Percentiles rank a stretch among this genome's conserved stretches.
phyloP scores from a whole-genome alignment of 2,797 vertebrate genomes.

The Crocidura indochinensis region DNA sequence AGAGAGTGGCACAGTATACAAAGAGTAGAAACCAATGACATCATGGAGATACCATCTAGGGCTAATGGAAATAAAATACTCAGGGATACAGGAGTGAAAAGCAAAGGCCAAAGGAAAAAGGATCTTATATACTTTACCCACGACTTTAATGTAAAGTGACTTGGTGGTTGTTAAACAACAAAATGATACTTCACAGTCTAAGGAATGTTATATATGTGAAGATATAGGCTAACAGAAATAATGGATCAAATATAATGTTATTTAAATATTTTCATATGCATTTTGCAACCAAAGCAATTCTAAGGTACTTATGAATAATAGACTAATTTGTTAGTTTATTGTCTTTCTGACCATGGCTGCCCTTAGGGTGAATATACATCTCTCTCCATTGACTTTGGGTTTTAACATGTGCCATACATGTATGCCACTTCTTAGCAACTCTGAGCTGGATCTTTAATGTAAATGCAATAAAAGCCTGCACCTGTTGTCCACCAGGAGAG shows the following conservation, averaged over 20 bases:
- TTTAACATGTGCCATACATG: background rate
- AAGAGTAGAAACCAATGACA: background rate
- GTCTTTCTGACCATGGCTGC: background rate
- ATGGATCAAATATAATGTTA: background rate
- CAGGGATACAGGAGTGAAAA: background rate
- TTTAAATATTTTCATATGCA: background rate
- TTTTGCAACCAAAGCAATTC: slow-evolving; percentile 8
- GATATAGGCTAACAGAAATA: too few species aligned
- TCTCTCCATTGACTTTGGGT: background rate
- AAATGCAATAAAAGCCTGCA: slow-evolving; percentile 25
- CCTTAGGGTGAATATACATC: background rate
- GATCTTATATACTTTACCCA: too few species aligned
- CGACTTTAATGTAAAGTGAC: too few species aligned
- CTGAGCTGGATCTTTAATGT: slow-evolving; percentile 25
- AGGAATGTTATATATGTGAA: too few species aligned
- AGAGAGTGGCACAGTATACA: background rate
- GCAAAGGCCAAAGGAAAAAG: slow-evolving; percentile 5
- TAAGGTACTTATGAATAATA: slow-evolving; percentile 13
- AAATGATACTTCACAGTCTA: too few species aligned
- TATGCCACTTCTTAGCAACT: background rate
- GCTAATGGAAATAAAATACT: background rate
- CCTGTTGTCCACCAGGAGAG: background rate
- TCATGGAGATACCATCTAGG: background rate
- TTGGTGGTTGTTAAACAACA: too few species aligned
- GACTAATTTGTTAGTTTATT: background rate